Evolutionary conservation across 2,113 vertebrate species (phyloP).

Genomic region (Corydoras maculifer): DNA sequence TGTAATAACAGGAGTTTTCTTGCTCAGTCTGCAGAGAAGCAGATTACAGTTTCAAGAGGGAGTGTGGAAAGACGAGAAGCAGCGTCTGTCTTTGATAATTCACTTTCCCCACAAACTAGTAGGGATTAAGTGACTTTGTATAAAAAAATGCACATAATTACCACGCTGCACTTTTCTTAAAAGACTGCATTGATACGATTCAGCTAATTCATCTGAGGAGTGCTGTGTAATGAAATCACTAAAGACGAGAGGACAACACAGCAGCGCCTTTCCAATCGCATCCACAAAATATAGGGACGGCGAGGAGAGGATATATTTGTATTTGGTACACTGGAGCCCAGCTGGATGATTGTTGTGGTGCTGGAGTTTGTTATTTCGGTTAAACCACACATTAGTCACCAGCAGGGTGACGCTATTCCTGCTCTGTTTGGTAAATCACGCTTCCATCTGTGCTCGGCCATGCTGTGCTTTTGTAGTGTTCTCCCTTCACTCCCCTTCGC

Average conservation of each 20-base stretch:
- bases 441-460: constrained; percentile 36
- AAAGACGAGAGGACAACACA: neutral
- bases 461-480: constrained; percentile 32
- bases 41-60: constrained; percentile 32
- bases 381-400: constrained; percentile 18
- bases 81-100: constrained; percentile 38
- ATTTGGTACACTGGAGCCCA: neutral
- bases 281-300: too few species aligned
- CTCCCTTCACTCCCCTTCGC: constrained; percentile 16
- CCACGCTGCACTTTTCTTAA: constrained; percentile 31
- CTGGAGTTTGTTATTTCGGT: constrained; percentile 26
- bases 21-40: constrained; percentile 24
- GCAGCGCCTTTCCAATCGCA: too few species aligned
- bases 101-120: constrained; percentile 31
- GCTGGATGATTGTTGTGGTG: neutral
- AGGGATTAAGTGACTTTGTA: constrained; percentile 37
- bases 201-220: constrained; percentile 33
- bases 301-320: too few species aligned
- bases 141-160: constrained; percentile 33
- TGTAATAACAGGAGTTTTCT: constrained; percentile 21
- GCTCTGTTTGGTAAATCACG: constrained; percentile 22
- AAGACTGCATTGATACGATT: constrained; percentile 31
- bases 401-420: constrained; percentile 8
- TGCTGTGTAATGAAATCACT: constrained; percentile 26
- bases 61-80: constrained; percentile 20